Conservation (phyloP, 35 echinoderm and acorn worm genomes). For the Heliocidaris tuberculata region DNA sequence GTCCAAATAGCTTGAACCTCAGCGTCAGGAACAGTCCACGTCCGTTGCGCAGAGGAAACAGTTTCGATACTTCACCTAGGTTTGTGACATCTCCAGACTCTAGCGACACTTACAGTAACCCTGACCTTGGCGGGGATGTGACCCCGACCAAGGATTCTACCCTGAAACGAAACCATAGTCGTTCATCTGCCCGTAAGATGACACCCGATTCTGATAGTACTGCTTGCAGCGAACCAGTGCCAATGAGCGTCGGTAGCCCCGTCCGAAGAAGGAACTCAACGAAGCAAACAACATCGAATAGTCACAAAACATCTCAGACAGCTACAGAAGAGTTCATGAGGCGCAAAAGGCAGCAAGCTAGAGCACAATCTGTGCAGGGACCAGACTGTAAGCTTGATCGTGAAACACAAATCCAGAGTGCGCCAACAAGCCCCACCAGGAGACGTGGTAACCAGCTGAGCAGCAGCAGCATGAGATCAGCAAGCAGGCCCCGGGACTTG, state of each 20-base stretch:
- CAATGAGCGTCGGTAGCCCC: not conserved
- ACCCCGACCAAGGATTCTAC: conserved; percentile 34
- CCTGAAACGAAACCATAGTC: not conserved
- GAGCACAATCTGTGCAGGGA: not conserved
- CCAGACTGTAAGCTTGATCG: not conserved
- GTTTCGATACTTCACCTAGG: not conserved
- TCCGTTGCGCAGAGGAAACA: conserved; percentile 27
- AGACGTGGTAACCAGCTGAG: conserved; percentile 39
- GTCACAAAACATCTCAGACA: conserved; percentile 45
- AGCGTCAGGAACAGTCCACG: conserved; percentile 45
- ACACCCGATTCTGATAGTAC: conserved; percentile 43
- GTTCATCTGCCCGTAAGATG: not conserved
- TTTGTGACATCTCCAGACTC: conserved; percentile 43
- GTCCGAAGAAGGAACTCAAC: conserved; percentile 1
- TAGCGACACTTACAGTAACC: conserved; percentile 43
- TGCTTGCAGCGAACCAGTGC: conserved; percentile 24
- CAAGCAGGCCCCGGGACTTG: not conserved
- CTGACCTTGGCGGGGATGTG: not conserved
- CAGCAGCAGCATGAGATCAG: not conserved
- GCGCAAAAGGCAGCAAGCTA: conserved; percentile 55
- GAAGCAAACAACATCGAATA: not conserved
- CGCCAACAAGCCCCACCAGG: conserved; percentile 82
- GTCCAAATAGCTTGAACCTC: conserved; percentile 38
- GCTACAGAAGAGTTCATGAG: conserved; percentile 76
- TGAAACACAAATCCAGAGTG: conserved; percentile 56